phyloP scores from a whole-genome alignment of 2,888 invertebrate genomes.

The Salticus scenicus region DNA sequence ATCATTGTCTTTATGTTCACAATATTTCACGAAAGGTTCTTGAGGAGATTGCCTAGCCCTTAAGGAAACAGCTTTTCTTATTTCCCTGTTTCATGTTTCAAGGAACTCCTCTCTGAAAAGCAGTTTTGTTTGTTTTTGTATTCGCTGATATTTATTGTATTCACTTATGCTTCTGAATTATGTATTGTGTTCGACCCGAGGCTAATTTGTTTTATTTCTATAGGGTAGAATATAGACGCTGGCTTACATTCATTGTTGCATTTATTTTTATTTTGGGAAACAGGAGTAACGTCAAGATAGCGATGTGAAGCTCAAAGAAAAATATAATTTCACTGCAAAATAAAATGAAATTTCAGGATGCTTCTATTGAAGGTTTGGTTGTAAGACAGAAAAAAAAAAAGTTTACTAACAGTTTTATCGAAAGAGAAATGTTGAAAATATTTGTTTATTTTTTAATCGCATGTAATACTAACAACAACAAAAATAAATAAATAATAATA shows the following conservation, averaged over 20 bases:
- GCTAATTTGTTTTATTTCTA: conserved; percentile 35
- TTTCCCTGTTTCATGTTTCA: conserved; percentile 51
- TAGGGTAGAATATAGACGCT: conserved; percentile 16
- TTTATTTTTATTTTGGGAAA: conserved; percentile 1
- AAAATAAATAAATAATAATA: too few relatives aligned
- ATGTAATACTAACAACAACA: too few relatives aligned
- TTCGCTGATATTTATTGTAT: conserved; percentile 61
- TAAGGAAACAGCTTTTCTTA: conserved; percentile 35
- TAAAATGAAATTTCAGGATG: too few relatives aligned
- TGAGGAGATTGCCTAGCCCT: conserved; percentile 9
- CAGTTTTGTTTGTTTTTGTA: conserved; percentile 41
- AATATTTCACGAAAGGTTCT: conserved; percentile 43
- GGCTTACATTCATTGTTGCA: conserved; percentile 45
- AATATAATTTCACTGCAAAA: too few relatives aligned
- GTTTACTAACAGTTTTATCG: too few relatives aligned
- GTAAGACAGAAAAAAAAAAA: too few relatives aligned
- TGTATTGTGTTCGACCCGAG: conserved; percentile 49
- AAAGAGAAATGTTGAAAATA: too few relatives aligned
- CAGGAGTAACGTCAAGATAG: too few relatives aligned
- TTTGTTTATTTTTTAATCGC: too few relatives aligned
- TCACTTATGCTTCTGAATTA: conserved; percentile 63
- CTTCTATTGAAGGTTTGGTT: too few relatives aligned
- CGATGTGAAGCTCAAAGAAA: too few relatives aligned
- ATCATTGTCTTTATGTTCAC: conserved; percentile 54
- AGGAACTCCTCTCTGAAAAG: conserved; percentile 28